Percentiles rank a stretch among this genome's conserved stretches.
Conservation (phyloP, 1,140 invertebrate genomes). For the Heliconius himera region DNA sequence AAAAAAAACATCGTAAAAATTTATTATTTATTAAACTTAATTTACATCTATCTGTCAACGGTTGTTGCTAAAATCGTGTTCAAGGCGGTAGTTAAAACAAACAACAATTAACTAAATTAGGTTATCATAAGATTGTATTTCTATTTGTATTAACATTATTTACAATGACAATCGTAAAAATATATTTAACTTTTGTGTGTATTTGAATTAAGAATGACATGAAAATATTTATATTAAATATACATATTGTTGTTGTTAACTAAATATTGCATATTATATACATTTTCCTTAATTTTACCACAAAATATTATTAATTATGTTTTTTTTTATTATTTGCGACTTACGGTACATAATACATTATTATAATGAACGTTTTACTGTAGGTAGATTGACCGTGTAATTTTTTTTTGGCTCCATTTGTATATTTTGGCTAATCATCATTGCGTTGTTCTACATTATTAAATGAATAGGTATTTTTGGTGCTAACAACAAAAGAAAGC, state of each 20-base stretch:
- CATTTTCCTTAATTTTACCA: neutral
- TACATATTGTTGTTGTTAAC: neutral
- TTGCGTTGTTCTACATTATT: too few relatives aligned
- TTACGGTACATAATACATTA: too few relatives aligned
- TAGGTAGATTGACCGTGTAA: too few relatives aligned
- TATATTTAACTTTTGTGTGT: neutral
- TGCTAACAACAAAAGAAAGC: too few relatives aligned
- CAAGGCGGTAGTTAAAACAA: neutral
- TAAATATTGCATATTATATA: neutral
- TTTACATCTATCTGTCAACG: neutral
- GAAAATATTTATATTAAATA: neutral
- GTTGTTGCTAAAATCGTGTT: neutral
- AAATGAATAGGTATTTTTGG: too few relatives aligned
- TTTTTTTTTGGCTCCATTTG: too few relatives aligned
- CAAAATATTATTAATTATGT: too few relatives aligned
- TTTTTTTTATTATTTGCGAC: too few relatives aligned
- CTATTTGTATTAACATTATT: neutral
- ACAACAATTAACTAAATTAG: neutral
- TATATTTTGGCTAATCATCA: too few relatives aligned
- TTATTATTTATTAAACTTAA: too few relatives aligned
- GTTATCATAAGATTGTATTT: conserved; percentile 7
- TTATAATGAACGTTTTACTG: too few relatives aligned
- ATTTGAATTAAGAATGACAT: neutral
- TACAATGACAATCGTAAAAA: neutral
- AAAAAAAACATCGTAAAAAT: too few relatives aligned